Evolutionary conservation across 2,888 invertebrate genomes (phyloP).

Genomic region (Eumerus sabulonum): DNA sequence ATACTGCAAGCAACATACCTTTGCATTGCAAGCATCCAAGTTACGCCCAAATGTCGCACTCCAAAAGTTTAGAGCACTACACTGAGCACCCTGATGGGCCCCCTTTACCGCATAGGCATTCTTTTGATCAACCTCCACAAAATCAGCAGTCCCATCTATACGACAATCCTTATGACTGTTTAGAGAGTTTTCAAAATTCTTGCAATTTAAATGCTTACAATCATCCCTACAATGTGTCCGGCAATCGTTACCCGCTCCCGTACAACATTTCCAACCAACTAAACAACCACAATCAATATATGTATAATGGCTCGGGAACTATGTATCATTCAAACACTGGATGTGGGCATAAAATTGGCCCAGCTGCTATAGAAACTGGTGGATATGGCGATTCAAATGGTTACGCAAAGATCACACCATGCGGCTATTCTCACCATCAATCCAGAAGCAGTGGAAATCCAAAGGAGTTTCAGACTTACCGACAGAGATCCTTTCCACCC

Average conservation of each 20-base stretch:
- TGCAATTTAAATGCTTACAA: constrained; percentile 70
- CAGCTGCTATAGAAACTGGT: constrained; percentile 60
- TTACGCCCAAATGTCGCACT: constrained; percentile 76
- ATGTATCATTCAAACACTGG: constrained; percentile 58
- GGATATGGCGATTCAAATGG: constrained; percentile 65
- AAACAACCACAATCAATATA: constrained; percentile 73
- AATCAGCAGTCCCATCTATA: constrained; percentile 72
- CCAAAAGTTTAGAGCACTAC: constrained; percentile 78
- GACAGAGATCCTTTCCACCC: constrained; percentile 74
- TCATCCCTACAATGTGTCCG: constrained; percentile 77
- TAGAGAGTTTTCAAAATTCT: constrained; percentile 75
- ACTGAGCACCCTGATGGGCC: constrained; percentile 73
- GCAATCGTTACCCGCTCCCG: constrained; percentile 78
- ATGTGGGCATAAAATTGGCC: constrained; percentile 66
- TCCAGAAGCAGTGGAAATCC: constrained; percentile 51
- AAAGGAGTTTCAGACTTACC: constrained; percentile 70
- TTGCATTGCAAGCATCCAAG: constrained; percentile 56
- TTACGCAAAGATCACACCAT: constrained; percentile 73
- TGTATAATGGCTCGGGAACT: constrained; percentile 64
- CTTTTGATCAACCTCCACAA: constrained; percentile 77
- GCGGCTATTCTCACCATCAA: constrained; percentile 71
- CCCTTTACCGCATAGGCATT: constrained; percentile 76
- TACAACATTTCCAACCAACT: constrained; percentile 77
- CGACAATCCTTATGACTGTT: constrained; percentile 76
- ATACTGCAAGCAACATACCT: constrained; percentile 28